phyloP scores from a whole-genome alignment of 2,888 invertebrate genomes.

The Tiphia femorata region DNA sequence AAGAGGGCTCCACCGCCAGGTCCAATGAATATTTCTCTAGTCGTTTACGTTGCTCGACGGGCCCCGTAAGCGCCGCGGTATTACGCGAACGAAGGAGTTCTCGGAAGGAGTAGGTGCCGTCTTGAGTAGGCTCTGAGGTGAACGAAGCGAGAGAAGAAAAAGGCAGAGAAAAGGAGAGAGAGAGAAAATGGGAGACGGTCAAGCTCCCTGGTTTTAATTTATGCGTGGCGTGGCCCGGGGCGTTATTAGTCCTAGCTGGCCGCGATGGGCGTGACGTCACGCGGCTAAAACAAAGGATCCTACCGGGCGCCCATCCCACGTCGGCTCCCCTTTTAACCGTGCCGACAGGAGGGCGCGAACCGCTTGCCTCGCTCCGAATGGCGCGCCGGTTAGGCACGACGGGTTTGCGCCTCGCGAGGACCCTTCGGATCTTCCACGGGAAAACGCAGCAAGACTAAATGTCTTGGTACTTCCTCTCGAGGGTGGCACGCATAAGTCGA shows the following conservation, averaged over 20 bases:
- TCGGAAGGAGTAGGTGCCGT: constrained; percentile 42
- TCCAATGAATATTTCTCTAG: constrained; percentile 2
- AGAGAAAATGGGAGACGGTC: constrained; percentile 24
- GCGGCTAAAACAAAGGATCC: constrained; percentile 66
- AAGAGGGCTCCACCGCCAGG: constrained; percentile 5
- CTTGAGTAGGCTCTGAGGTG: not conserved
- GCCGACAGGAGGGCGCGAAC: constrained; percentile 48
- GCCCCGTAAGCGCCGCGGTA: not conserved
- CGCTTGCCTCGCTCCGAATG: constrained; percentile 2
- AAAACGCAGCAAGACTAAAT: too few relatives aligned
- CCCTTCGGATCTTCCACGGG: too few relatives aligned
- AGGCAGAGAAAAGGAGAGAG: constrained; percentile 10
- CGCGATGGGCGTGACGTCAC: constrained; percentile 63
- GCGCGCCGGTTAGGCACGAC: constrained; percentile 14
- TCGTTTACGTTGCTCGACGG: not conserved
- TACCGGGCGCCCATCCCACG: constrained; percentile 50
- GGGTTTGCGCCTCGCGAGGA: constrained; percentile 20
- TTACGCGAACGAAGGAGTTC: constrained; percentile 31
- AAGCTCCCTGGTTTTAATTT: constrained; percentile 61
- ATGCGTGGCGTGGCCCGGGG: constrained; percentile 60
- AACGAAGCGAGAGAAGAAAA: constrained; percentile 11
- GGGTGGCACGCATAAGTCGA: too few relatives aligned
- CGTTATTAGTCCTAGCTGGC: constrained; percentile 63
- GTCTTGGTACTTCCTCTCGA: too few relatives aligned
- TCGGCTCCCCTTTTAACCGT: constrained; percentile 53